Percentiles rank a stretch among this genome's conserved stretches.
Conservation (phyloP, 2,113 vertebrate species). For the Equus przewalskii region DNA sequence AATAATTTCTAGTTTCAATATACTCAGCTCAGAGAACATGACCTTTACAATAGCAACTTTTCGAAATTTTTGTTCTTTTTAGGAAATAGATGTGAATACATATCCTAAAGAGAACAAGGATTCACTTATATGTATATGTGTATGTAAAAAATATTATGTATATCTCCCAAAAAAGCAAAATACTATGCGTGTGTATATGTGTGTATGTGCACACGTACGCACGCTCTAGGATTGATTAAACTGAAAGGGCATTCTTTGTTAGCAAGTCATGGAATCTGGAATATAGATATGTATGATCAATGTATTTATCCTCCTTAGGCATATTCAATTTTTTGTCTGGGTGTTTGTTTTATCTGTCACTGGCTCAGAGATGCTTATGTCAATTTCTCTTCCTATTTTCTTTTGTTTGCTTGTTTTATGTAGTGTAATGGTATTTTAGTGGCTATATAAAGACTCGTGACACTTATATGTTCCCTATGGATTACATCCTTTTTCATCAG, state of each 20-base stretch:
- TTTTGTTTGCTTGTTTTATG: neutral
- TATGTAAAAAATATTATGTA: neutral
- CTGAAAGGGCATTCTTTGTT: neutral
- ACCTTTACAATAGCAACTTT: neutral
- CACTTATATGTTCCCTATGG: neutral
- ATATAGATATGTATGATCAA: neutral
- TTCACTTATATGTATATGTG: neutral
- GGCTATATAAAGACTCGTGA: neutral
- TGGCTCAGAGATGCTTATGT: neutral
- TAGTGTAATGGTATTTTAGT: neutral
- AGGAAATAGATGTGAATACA: neutral
- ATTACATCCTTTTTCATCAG: neutral
- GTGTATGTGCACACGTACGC: neutral
- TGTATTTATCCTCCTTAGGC: neutral
- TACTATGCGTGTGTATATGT: neutral
- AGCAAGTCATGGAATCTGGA: neutral
- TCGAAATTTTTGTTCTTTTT: neutral
- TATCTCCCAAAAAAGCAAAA: neutral
- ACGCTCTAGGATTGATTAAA: neutral
- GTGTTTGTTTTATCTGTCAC: neutral
- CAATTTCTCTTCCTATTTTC: neutral
- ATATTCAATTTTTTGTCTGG: neutral
- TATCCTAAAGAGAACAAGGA: neutral
- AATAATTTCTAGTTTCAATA: neutral
- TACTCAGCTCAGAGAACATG: neutral